Evolutionary conservation across 2,113 vertebrate genomes (phyloP).

Genomic region (Dolichotis patagonum): DNA sequence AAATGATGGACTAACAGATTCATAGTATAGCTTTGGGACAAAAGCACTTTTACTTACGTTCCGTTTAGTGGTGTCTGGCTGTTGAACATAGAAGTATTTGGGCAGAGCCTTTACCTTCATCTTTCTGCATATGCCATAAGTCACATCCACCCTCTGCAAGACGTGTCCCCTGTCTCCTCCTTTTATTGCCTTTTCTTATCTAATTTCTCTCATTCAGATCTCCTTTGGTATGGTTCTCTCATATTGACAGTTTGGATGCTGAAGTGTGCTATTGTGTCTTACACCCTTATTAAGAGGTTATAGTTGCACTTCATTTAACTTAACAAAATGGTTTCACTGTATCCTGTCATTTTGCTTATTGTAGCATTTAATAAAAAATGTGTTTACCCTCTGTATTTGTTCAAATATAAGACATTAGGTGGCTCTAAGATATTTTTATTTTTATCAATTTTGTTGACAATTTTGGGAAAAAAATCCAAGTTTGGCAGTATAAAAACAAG

Average conservation of each 20-base stretch:
- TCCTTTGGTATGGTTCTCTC: background rate
- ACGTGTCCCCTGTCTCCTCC: background rate
- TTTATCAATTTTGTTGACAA: background rate
- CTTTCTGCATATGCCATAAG: background rate
- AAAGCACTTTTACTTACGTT: background rate
- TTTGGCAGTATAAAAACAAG: background rate
- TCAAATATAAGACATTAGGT: slow-evolving; percentile 12
- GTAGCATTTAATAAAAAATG: background rate
- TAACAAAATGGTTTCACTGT: background rate
- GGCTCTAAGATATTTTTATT: background rate
- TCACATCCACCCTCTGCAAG: background rate
- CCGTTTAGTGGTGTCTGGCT: background rate
- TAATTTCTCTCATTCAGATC: background rate
- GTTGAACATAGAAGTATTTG: background rate
- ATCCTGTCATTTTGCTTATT: background rate
- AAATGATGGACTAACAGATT: background rate
- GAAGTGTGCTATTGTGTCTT: background rate
- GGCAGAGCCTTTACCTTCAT: background rate
- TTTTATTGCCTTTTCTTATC: background rate
- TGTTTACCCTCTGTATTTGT: background rate
- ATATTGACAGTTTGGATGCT: background rate
- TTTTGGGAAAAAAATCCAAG: background rate
- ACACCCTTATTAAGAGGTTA: background rate
- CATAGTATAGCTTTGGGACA: background rate
- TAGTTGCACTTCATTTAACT: background rate